Base-by-base conservation (phyloP, 2,797 vertebrate species). In the Harpagifer antarcticus region DNA sequence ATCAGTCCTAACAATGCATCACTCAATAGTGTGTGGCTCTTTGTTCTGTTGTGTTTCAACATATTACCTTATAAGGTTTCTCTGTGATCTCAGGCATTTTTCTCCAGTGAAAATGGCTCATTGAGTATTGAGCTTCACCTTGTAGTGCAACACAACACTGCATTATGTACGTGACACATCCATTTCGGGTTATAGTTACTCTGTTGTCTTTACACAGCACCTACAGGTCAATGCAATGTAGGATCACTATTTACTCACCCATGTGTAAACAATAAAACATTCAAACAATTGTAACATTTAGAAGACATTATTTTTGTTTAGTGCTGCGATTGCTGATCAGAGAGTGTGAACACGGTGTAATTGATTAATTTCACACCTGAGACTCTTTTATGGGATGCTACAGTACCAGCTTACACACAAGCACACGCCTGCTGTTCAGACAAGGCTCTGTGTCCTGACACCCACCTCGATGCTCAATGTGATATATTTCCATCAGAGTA, bases 281-380 rank as follows among this genome's bases (percentile, higher is more conserved):
- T 43, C 1, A 58, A 48, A 59, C 15, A 10, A 19, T n/a, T 48
- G 33, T 19, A 53, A 73, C 54, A 57, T 72, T 72, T 50, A 48
- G 27, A 65, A 47, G 19, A 13, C 17, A 44, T 59, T 9, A 20
- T 66, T 60, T 5, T 64, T 66, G n/a, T 78, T 63, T 62, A 40
- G 56, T 48, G 13, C 50, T 70, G 56, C 8, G 52, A 57, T 79
- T 68, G 62, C n/a, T 33, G 59, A 68, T 77, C 37, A 66, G 27
- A 57, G 16, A 20, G 47, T 49, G 17, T 48, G 31, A 71, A 65
- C 15, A 65, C 3, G 2, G 3, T 42, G n/a, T 42, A 54, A 76
- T 48, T 68, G 70, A 83, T 68, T 70, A 13, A 76, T 78, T 81
- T 85, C 47, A 77, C 50, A 79, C 45, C 53, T 58, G n/a, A 59